Evolutionary conservation across 1,140 invertebrate species (phyloP).

Genomic region (Calosoma granatense): DNA sequence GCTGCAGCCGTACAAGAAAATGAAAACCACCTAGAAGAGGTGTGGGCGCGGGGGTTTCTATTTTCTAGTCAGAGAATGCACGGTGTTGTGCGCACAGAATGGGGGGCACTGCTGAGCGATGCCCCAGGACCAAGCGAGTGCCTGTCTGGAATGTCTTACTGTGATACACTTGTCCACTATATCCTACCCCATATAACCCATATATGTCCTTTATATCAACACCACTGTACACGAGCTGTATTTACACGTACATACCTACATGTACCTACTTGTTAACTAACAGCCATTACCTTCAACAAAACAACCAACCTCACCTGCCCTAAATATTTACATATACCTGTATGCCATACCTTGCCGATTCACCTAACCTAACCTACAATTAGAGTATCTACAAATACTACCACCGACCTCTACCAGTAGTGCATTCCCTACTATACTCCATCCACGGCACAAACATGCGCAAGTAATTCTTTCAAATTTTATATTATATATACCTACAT

Average conservation of each 20-base stretch:
- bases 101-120: neutral
- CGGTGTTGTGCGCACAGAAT: conserved; percentile 2
- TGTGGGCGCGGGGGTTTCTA: neutral
- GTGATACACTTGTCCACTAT: neutral
- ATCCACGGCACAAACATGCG: neutral
- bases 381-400: too few species aligned
- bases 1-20: conserved; percentile 74
- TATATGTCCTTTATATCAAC: neutral
- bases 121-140: conserved; percentile 2
- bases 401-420: too few species aligned
- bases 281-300: neutral
- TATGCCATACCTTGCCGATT: too few species aligned
- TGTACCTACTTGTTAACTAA: too few species aligned
- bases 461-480: conserved; percentile 6
- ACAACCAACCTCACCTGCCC: neutral
- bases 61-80: conserved; percentile 14
- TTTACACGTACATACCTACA: too few species aligned
- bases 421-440: conserved; percentile 1
- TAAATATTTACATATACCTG: neutral
- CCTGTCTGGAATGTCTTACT: conserved; percentile 3
- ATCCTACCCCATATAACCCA: neutral
- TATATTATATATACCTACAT: too few species aligned
- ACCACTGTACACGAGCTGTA: neutral
- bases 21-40: conserved; percentile 68
- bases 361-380: too few species aligned